Conservation (phyloP, 92 coral and sea anemone species). For the Porites divaricata region DNA sequence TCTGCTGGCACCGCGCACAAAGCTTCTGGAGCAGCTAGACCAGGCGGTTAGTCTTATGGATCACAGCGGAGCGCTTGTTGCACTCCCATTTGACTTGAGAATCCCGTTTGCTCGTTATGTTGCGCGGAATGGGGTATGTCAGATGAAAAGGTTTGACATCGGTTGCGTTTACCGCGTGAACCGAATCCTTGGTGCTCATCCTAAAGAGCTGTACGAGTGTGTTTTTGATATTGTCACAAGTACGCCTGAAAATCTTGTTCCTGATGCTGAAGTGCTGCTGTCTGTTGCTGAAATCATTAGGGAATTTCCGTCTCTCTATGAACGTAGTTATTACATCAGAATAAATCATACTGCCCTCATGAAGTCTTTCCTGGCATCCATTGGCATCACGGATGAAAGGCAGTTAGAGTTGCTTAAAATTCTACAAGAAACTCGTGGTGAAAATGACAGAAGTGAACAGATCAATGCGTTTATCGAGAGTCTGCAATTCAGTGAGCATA, state of each 20-base stretch:
- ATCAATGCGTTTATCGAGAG: slow-evolving; percentile 76
- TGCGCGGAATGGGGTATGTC: slow-evolving; percentile 72
- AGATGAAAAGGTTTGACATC: slow-evolving; percentile 86
- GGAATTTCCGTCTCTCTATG: slow-evolving; percentile 81
- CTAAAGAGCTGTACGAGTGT: slow-evolving; percentile 89
- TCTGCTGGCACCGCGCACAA: slow-evolving; percentile 80
- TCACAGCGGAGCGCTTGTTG: slow-evolving; percentile 88
- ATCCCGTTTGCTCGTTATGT: slow-evolving; percentile 92
- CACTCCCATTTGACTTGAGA: slow-evolving; percentile 90
- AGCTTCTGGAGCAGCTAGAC: slow-evolving; percentile 76
- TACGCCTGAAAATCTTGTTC: slow-evolving; percentile 79
- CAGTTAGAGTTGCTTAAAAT: slow-evolving; percentile 75
- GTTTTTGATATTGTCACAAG: slow-evolving; percentile 92
- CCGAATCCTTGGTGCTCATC: slow-evolving; percentile 87
- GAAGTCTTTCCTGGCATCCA: slow-evolving; percentile 70
- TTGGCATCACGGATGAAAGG: slow-evolving; percentile 85
- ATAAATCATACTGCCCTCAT: slow-evolving; percentile 84
- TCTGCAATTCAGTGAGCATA: slow-evolving; percentile 70
- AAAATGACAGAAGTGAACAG: slow-evolving; percentile 72
- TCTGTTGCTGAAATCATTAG: slow-evolving; percentile 85
- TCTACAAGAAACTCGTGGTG: slow-evolving; percentile 81
- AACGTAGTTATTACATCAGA: slow-evolving; percentile 87
- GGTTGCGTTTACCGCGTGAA: slow-evolving; percentile 91
- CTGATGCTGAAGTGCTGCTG: slow-evolving; percentile 92
- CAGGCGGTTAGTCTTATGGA: slow-evolving; percentile 85